These are phyloP conservation scores for Corapipo altera DNA, from an alignment of 2,113 vertebrate genomes.

Conservation along the genomic window DNA sequence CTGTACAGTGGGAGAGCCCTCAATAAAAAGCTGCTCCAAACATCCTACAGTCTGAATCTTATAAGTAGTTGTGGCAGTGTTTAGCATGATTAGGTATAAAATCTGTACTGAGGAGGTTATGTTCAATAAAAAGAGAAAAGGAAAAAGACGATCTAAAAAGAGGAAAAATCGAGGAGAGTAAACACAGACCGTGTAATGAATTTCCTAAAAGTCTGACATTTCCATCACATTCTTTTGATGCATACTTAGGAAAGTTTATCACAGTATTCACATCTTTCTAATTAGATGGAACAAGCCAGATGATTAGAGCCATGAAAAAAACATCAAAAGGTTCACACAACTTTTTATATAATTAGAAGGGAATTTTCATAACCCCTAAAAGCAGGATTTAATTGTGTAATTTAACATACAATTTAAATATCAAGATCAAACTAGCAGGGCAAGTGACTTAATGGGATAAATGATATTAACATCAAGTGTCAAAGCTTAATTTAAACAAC, in stretches of 20 bases:
- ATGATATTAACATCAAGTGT: slow-evolving; percentile 79
- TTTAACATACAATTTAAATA: slow-evolving; percentile 84
- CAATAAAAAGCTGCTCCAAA: background rate
- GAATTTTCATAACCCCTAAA: slow-evolving; percentile 75
- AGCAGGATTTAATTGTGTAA: slow-evolving; percentile 75
- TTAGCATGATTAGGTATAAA: background rate
- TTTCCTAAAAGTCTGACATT: slow-evolving; percentile 57
- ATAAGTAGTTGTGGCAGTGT: background rate
- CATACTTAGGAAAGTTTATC: slow-evolving; percentile 68
- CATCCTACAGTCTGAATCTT: background rate
- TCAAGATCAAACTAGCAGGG: slow-evolving; percentile 77
- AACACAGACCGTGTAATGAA: slow-evolving; percentile 28
- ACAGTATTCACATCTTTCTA: slow-evolving; percentile 65
- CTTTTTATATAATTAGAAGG: slow-evolving; percentile 71
- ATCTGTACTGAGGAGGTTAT: background rate
- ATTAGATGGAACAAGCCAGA: slow-evolving; percentile 67
- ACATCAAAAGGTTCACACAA: slow-evolving; percentile 69
- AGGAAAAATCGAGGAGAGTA: background rate
- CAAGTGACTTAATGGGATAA: slow-evolving; percentile 83
- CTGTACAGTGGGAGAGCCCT: background rate
- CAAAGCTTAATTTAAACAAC: slow-evolving; percentile 85
- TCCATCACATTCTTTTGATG: slow-evolving; percentile 57
- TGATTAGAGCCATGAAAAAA: slow-evolving; percentile 67
- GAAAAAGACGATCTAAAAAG: background rate
- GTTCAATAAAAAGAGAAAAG: background rate